Evolutionary conservation across 2,113 vertebrate genomes (phyloP).

Genomic region (Gobius niger): DNA sequence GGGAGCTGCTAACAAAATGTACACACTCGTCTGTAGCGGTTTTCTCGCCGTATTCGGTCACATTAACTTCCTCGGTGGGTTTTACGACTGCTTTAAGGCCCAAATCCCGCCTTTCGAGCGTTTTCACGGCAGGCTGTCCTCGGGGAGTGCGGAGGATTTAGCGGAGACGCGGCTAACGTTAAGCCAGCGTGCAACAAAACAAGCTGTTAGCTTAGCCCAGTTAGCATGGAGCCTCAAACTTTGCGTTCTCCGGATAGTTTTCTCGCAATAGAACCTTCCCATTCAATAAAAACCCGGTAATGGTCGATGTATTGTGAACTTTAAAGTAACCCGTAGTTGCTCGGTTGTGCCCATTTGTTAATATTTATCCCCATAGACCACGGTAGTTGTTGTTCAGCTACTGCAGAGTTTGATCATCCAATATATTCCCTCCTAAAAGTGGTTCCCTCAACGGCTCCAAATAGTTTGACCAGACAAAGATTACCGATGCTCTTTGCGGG

Average conservation of each 20-base stretch:
- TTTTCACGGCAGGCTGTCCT: conserved; percentile 10
- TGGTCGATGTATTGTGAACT: too few species aligned
- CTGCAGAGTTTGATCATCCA: too few species aligned
- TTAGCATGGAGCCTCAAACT: conserved; percentile 52
- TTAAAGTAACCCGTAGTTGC: too few species aligned
- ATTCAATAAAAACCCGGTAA: too few species aligned
- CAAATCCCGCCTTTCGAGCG: too few species aligned
- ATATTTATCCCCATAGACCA: too few species aligned
- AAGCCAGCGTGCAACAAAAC: conserved; percentile 62
- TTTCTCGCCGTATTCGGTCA: not conserved
- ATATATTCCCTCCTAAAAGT: too few species aligned
- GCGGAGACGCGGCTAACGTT: conserved; percentile 35
- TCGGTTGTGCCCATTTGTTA: too few species aligned
- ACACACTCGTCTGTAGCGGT: not conserved
- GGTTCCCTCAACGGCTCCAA: too few species aligned
- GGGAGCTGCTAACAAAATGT: conserved; percentile 31
- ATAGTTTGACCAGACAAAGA: too few species aligned
- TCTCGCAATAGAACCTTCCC: not conserved
- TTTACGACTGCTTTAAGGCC: not conserved
- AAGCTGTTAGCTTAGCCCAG: conserved; percentile 50
- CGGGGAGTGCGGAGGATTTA: conserved; percentile 35
- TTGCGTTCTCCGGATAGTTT: conserved; percentile 5
- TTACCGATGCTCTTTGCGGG: too few species aligned
- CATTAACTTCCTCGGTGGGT: not conserved
- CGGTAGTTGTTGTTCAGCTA: too few species aligned